Evolutionary conservation across 2,888 invertebrate genomes (phyloP).

Genomic region (Troides aeacus): DNA sequence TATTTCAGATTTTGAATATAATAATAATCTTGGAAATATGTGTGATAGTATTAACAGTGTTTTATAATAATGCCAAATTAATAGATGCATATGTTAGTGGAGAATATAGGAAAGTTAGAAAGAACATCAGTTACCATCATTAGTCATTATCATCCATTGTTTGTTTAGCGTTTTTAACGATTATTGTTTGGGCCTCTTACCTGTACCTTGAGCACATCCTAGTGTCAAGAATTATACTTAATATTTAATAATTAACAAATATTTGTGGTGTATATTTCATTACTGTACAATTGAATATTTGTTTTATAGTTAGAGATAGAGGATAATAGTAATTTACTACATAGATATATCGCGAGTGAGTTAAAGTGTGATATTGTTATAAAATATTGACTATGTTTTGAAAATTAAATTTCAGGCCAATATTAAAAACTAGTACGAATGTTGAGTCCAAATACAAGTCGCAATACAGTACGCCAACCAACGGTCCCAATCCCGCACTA

Average conservation of each 20-base stretch:
- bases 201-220: neutral
- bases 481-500: conserved; percentile 86
- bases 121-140: conserved; percentile 20
- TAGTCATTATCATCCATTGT: conserved; percentile 32
- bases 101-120: neutral
- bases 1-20: too few species aligned
- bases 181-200: conserved; percentile 28
- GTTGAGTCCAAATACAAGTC: conserved; percentile 81
- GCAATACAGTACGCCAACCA: conserved; percentile 74
- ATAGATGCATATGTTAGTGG: neutral
- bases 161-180: conserved; percentile 26
- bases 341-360: too few species aligned
- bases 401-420: conserved; percentile 53
- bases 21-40: neutral
- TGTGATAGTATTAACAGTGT: neutral
- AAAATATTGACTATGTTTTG: neutral
- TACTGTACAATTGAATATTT: neutral
- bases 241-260: neutral
- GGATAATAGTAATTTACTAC: too few species aligned
- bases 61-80: neutral
- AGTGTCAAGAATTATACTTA: neutral
- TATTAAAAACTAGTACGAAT: conserved; percentile 62
- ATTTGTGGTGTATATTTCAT: neutral
- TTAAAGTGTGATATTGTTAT: too few species aligned
- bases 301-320: too few species aligned